Conservation (phyloP, 2,113 vertebrate genomes). For the Colaptes auratus region DNA sequence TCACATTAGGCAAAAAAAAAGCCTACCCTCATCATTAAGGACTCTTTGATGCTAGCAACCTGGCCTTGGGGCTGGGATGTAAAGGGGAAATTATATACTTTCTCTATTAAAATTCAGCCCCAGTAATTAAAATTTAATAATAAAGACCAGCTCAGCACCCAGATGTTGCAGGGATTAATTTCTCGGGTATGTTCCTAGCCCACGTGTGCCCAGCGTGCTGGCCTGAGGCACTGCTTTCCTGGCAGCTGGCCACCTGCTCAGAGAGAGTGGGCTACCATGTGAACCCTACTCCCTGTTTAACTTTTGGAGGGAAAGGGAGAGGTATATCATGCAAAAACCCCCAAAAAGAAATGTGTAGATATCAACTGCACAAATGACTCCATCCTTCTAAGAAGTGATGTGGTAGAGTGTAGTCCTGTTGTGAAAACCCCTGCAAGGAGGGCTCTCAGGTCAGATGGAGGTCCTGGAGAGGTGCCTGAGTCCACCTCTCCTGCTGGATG, state of each 20-base stretch:
- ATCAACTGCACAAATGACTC: neutral
- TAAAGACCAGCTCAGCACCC: neutral
- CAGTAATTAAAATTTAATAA: neutral
- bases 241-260: neutral
- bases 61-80: neutral
- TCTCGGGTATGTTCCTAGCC: neutral
- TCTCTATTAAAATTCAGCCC: slow-evolving; percentile 23
- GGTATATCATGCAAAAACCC: neutral
- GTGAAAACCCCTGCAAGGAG: neutral
- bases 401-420: neutral
- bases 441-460: neutral
- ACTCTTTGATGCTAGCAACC: neutral
- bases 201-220: neutral
- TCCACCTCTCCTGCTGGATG: accelerated
- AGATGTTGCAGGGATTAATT: neutral
- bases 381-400: neutral
- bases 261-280: neutral
- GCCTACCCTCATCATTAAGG: neutral
- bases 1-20: neutral
- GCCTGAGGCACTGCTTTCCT: neutral
- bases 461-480: neutral
- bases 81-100: neutral
- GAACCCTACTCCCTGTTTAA: neutral
- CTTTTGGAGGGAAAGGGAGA: neutral
- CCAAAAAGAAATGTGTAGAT: neutral